Conservation (phyloP, 2,888 invertebrate genomes). For the Sicus ferrugineus region DNA sequence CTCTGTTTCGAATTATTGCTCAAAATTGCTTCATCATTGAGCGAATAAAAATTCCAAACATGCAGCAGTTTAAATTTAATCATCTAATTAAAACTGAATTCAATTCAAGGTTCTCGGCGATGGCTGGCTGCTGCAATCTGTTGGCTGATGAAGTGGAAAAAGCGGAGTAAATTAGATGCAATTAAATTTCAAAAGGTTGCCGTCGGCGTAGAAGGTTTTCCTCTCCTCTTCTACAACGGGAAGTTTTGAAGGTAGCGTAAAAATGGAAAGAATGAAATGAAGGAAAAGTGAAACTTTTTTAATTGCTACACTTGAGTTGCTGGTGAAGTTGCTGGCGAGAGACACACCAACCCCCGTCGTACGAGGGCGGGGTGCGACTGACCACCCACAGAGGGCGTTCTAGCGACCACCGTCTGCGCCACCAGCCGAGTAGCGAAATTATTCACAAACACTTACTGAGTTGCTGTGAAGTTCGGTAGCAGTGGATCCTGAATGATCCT, state of each 20-base stretch:
- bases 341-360: neutral
- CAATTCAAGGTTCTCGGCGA: slow-evolving; percentile 24
- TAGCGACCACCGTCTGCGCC: neutral
- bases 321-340: neutral
- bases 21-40: too few relatives aligned
- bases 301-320: slow-evolving; percentile 28
- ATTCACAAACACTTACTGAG: too few relatives aligned
- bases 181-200: slow-evolving; percentile 30
- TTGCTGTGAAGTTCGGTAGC: too few relatives aligned
- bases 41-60: neutral
- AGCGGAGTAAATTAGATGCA: slow-evolving; percentile 29
- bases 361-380: too few relatives aligned
- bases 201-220: neutral
- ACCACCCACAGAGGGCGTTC: too few relatives aligned
- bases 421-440: neutral
- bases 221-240: neutral
- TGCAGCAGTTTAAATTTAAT: slow-evolving; percentile 15
- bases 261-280: neutral
- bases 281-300: slow-evolving; percentile 21
- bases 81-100: slow-evolving; percentile 31
- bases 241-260: neutral
- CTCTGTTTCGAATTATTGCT: too few relatives aligned
- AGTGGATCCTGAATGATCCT: neutral
- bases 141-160: neutral
- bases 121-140: neutral